Evolutionary conservation across 2,888 invertebrate genomes (phyloP).

Genomic region (Halocaridina rubra): DNA sequence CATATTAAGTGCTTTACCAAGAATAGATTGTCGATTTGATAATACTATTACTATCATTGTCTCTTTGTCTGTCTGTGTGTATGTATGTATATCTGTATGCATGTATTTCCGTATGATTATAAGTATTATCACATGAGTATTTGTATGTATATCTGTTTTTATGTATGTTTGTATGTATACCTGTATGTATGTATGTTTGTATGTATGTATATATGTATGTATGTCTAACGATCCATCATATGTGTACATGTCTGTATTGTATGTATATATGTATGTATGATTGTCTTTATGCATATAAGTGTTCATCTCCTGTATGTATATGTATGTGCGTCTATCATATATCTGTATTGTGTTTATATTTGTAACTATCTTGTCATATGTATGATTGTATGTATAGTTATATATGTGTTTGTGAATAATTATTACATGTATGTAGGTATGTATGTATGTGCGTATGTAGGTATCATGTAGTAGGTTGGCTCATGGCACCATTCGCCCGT

Average conservation of each 20-base stretch:
- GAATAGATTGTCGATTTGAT: no score
- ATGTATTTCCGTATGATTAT: neutral
- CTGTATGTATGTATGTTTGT: neutral
- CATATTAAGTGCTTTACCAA: no score
- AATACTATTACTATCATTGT: neutral
- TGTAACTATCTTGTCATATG: neutral
- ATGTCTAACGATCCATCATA: no score
- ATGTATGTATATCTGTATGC: neutral
- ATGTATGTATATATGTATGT: neutral
- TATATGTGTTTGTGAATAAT: neutral
- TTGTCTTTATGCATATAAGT: neutral
- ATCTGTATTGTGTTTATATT: neutral
- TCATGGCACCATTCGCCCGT: no score
- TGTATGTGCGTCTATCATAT: neutral
- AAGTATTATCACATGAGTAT: neutral
- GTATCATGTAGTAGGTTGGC: no score
- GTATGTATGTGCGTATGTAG: neutral
- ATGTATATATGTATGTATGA: neutral
- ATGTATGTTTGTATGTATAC: neutral
- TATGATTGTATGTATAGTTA: neutral
- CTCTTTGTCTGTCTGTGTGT: neutral
- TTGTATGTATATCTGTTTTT: neutral
- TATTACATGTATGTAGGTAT: neutral
- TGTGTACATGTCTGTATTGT: neutral
- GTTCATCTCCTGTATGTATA: neutral